Evolutionary conservation across 2,888 invertebrate species (phyloP).

Genomic region (Ochlodes sylvanus): DNA sequence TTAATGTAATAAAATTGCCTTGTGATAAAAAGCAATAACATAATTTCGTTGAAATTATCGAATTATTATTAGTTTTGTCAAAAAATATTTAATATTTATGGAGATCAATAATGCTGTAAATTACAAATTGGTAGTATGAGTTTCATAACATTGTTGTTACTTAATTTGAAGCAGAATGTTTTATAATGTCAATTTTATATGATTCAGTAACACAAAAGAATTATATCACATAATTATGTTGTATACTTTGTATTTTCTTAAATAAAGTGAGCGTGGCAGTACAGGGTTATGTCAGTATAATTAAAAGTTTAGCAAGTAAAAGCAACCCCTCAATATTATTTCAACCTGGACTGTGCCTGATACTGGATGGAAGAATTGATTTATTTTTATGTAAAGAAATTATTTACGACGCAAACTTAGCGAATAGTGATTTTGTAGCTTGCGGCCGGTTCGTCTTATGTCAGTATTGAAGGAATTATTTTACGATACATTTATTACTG

Average conservation of each 20-base stretch:
- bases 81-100: too few relatives aligned
- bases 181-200: neutral
- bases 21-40: too few relatives aligned
- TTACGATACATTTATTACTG: conserved; percentile 35
- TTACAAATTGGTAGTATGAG: too few relatives aligned
- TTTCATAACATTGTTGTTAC: neutral
- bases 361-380: conserved; percentile 6
- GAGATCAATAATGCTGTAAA: too few relatives aligned
- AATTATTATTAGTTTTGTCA: too few relatives aligned
- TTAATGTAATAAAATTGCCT: too few relatives aligned
- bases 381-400: conserved; percentile 26
- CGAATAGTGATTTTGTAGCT: conserved; percentile 75
- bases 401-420: conserved; percentile 7
- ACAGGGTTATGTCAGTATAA: conserved; percentile 10
- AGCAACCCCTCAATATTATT: conserved; percentile 14
- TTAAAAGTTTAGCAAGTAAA: neutral
- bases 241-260: too few relatives aligned
- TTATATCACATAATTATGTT: too few relatives aligned
- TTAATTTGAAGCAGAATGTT: conserved; percentile 21
- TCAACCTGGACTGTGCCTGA: conserved; percentile 35
- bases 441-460: conserved; percentile 64
- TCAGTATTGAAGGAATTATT: conserved; percentile 35
- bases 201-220: too few relatives aligned
- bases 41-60: too few relatives aligned
- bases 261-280: too few relatives aligned